These are phyloP conservation scores for Neostethus bicornis DNA, from an alignment of 2,797 vertebrate genomes.

Conservation along the genomic window DNA sequence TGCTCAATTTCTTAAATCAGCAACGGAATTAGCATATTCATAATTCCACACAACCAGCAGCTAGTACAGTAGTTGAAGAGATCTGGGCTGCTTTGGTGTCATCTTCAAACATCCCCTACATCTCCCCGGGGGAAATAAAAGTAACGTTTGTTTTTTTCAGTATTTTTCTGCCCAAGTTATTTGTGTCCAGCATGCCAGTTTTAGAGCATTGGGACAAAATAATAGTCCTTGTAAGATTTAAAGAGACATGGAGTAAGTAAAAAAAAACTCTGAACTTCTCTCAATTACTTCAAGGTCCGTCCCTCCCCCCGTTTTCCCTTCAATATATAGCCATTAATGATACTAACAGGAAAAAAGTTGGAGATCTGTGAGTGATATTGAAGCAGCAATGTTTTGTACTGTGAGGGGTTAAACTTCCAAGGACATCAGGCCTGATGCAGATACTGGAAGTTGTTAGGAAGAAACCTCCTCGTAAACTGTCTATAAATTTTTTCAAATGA, in stretches of 20 bases:
- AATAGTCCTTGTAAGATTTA: not conserved
- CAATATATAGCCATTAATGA: no score
- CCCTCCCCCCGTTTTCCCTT: not conserved
- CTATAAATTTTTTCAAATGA: no score
- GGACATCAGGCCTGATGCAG: no score
- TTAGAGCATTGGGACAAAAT: not conserved
- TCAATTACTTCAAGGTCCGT: not conserved
- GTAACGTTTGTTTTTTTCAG: no score
- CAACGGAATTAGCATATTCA: not conserved
- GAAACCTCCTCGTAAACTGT: no score
- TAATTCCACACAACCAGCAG: not conserved
- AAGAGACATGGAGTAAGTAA: not conserved
- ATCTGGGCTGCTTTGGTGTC: not conserved
- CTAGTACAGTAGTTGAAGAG: not conserved
- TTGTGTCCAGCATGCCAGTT: not conserved
- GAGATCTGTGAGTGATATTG: not conserved
- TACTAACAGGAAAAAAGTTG: constrained; percentile 1
- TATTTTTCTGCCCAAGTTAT: no score
- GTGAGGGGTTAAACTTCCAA: no score
- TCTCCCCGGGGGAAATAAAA: no score
- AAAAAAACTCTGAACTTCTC: not conserved
- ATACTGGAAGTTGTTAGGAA: no score
- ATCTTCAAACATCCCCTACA: not conserved
- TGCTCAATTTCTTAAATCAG: not conserved
- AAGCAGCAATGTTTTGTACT: not conserved